phyloP scores from a whole-genome alignment of 2,113 vertebrate genomes.

The Podocnemis expansa region DNA sequence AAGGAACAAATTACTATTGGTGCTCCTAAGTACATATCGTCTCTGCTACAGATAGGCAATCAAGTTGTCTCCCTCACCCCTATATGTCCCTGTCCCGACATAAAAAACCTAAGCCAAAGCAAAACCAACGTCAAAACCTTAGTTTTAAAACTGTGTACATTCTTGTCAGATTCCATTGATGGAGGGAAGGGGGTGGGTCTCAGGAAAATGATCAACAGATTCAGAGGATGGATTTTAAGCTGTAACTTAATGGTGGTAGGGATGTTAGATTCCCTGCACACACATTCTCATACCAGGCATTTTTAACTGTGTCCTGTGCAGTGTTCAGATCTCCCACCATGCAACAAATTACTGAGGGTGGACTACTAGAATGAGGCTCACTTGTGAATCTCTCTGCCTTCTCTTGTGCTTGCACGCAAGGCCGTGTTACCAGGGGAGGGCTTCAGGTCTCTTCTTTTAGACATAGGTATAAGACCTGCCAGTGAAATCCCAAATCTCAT shows the following conservation, averaged over 20 bases:
- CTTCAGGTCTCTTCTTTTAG: neutral
- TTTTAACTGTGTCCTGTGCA: neutral
- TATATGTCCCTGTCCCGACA: too few relatives aligned
- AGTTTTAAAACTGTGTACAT: neutral
- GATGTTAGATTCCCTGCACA: neutral
- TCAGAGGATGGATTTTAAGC: neutral
- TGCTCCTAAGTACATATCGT: neutral
- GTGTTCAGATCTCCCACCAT: neutral
- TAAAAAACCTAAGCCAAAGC: neutral
- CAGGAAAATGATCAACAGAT: neutral
- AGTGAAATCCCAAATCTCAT: neutral
- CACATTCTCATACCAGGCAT: neutral
- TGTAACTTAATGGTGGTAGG: neutral
- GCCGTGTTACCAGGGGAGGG: too few relatives aligned
- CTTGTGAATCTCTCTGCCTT: neutral
- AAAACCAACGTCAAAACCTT: neutral
- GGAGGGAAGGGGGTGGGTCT: neutral
- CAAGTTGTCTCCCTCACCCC: neutral
- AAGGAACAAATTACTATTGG: accelerated
- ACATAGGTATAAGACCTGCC: neutral
- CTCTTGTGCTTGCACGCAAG: neutral
- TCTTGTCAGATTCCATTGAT: neutral
- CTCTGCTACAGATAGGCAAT: neutral
- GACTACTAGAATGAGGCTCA: neutral
- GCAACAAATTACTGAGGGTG: neutral